Conservation (phyloP, 1,140 invertebrate species). For the Arctopsyche grandis region DNA sequence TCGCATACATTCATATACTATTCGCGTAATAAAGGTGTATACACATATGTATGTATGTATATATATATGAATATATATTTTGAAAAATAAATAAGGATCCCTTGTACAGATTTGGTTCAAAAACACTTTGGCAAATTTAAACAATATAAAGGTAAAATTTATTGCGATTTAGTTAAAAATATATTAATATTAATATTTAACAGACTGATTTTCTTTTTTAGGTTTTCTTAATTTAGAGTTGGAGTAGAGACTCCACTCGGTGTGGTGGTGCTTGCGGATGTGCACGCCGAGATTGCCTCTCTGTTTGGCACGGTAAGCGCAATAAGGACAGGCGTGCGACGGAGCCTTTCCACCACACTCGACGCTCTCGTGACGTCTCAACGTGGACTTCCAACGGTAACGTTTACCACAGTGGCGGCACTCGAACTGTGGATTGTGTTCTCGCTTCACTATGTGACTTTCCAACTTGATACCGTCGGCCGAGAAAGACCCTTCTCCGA, state of each 20-base stretch:
- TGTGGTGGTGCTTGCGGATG: slow-evolving; percentile 78
- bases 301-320: slow-evolving; percentile 81
- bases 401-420: slow-evolving; percentile 83
- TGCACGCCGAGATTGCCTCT: slow-evolving; percentile 84
- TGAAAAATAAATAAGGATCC: slow-evolving; percentile 54
- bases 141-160: slow-evolving; percentile 11
- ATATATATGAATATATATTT: slow-evolving; percentile 48
- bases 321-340: slow-evolving; percentile 83
- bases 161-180: slow-evolving; percentile 12
- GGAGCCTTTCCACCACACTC: slow-evolving; percentile 89
- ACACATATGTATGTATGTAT: slow-evolving; percentile 11
- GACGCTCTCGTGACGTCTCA: slow-evolving; percentile 83
- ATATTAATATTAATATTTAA: slow-evolving; percentile 8
- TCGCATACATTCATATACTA: neutral
- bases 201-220: slow-evolving; percentile 57
- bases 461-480: slow-evolving; percentile 27
- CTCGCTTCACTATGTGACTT: slow-evolving; percentile 49
- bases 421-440: slow-evolving; percentile 71
- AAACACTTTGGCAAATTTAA: slow-evolving; percentile 54
- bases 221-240: slow-evolving; percentile 63
- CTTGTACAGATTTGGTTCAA: slow-evolving; percentile 54
- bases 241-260: slow-evolving; percentile 64
- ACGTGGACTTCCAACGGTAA: slow-evolving; percentile 84
- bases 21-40: slow-evolving; percentile 21
- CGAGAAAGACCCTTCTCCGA: slow-evolving; percentile 52